These are phyloP conservation scores for Frankliniella fusca DNA, from an alignment of 2,888 invertebrate species.

Conservation along the genomic window DNA sequence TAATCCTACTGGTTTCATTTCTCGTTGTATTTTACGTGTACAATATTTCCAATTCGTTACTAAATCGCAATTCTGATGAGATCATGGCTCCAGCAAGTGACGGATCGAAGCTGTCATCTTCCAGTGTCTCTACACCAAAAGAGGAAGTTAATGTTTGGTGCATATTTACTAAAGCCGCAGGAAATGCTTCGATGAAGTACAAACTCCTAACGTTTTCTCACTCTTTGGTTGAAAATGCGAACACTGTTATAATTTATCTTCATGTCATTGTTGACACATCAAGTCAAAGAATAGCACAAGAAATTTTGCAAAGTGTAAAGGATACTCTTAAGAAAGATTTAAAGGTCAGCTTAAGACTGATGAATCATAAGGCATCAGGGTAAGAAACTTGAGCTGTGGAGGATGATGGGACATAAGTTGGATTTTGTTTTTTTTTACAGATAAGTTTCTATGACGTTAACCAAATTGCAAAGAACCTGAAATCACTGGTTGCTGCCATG, in stretches of 20 bases:
- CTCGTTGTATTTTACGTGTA: slow-evolving; percentile 44
- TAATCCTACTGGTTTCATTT: slow-evolving; percentile 36
- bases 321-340: slow-evolving; percentile 45
- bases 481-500: slow-evolving; percentile 62
- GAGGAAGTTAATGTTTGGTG: slow-evolving; percentile 53
- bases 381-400: slow-evolving; percentile 28
- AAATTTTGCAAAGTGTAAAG: slow-evolving; percentile 49
- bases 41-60: not conserved
- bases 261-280: slow-evolving; percentile 60
- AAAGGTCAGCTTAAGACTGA: slow-evolving; percentile 44
- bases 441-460: slow-evolving; percentile 60
- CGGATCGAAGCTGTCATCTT: not conserved
- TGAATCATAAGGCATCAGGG: no score
- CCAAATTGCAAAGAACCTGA: slow-evolving; percentile 55
- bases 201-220: slow-evolving; percentile 53
- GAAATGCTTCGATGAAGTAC: slow-evolving; percentile 51
- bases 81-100: slow-evolving; percentile 28
- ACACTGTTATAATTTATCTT: slow-evolving; percentile 52
- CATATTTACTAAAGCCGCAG: slow-evolving; percentile 56
- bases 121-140: slow-evolving; percentile 30
- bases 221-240: slow-evolving; percentile 51
- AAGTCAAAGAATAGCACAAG: slow-evolving; percentile 55
- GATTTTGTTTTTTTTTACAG: slow-evolving; percentile 45
- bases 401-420: slow-evolving; percentile 30
- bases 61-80: not conserved